A percentile compares a stretch with the other conserved stretches of the same genome.
phyloP scores from a whole-genome alignment of 2,113 vertebrate species.

The Pedionomus torquatus region DNA sequence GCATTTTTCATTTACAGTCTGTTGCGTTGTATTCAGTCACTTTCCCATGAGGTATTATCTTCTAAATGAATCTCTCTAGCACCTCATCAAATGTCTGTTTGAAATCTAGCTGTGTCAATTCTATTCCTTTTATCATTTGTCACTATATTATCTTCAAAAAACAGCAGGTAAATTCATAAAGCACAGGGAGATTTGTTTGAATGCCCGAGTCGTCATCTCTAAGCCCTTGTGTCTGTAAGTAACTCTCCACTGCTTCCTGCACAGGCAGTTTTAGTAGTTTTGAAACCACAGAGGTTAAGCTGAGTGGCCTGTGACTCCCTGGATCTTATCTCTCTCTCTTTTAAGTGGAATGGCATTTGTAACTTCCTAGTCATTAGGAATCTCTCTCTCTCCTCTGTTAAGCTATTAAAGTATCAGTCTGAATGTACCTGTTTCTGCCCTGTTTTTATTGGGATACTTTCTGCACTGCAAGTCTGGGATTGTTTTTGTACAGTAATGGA shows the following conservation, averaged over 20 bases:
- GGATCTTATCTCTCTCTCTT: slow-evolving; percentile 52
- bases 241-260: slow-evolving; percentile 39
- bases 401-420: slow-evolving; percentile 14
- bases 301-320: slow-evolving; percentile 41
- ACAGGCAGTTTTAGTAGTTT: slow-evolving; percentile 41
- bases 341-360: slow-evolving; percentile 59
- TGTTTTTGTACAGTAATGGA: background rate
- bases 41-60: slow-evolving; percentile 49
- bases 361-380: slow-evolving; percentile 56
- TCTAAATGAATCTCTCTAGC: slow-evolving; percentile 42
- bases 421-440: slow-evolving; percentile 13
- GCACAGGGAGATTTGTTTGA: slow-evolving; percentile 37
- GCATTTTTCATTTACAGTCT: slow-evolving; percentile 15
- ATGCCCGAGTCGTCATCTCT: slow-evolving; percentile 15
- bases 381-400: slow-evolving; percentile 1
- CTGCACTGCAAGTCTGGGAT: background rate
- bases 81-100: slow-evolving; percentile 51
- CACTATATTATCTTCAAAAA: slow-evolving; percentile 65
- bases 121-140: slow-evolving; percentile 55
- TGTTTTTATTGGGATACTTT: background rate
- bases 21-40: background rate
- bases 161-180: slow-evolving; percentile 58
- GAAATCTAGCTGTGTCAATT: slow-evolving; percentile 34
- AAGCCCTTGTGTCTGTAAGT: slow-evolving; percentile 42
- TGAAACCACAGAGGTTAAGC: slow-evolving; percentile 57